phyloP scores from a whole-genome alignment of 2,888 invertebrate genomes.

The Notocelia uddmanniana region DNA sequence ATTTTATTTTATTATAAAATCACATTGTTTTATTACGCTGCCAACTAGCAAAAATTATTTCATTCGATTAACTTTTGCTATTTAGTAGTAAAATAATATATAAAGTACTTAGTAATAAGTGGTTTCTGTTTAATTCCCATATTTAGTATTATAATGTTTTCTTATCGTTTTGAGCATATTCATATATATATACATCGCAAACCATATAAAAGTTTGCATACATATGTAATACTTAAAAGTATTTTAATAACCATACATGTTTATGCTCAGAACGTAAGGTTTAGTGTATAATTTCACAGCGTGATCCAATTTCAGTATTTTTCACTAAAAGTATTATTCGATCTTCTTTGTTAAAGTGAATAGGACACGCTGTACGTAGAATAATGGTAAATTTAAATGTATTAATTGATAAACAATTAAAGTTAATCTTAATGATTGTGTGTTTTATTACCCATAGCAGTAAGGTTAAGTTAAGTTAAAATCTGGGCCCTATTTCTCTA shows the following conservation, averaged over 20 bases:
- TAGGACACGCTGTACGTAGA: slow-evolving; percentile 58
- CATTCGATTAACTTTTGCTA: slow-evolving; percentile 40
- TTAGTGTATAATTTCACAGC: slow-evolving; percentile 49
- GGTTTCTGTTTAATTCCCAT: slow-evolving; percentile 54
- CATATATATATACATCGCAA: slow-evolving; percentile 2
- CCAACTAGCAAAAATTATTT: slow-evolving; percentile 41
- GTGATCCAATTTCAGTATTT: slow-evolving; percentile 51
- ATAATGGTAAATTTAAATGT: slow-evolving; percentile 65
- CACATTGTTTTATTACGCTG: slow-evolving; percentile 38
- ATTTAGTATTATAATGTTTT: slow-evolving; percentile 52
- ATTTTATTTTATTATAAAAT: slow-evolving; percentile 47
- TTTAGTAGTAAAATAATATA: slow-evolving; percentile 36
- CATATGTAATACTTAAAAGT: background rate
- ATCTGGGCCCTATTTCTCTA: too few species aligned
- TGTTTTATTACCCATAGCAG: slow-evolving; percentile 52
- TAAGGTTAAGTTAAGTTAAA: too few species aligned
- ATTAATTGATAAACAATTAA: slow-evolving; percentile 62
- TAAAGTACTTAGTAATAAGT: slow-evolving; percentile 52
- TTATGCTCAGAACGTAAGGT: slow-evolving; percentile 27
- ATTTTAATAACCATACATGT: background rate
- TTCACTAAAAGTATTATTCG: slow-evolving; percentile 52
- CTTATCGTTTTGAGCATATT: slow-evolving; percentile 32
- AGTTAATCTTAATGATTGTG: slow-evolving; percentile 54
- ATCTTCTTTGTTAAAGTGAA: slow-evolving; percentile 47
- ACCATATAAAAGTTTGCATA: slow-evolving; percentile 5